Evolutionary conservation across 2,888 invertebrate species (phyloP).

Genomic region (Bruchidius siliquastri): DNA sequence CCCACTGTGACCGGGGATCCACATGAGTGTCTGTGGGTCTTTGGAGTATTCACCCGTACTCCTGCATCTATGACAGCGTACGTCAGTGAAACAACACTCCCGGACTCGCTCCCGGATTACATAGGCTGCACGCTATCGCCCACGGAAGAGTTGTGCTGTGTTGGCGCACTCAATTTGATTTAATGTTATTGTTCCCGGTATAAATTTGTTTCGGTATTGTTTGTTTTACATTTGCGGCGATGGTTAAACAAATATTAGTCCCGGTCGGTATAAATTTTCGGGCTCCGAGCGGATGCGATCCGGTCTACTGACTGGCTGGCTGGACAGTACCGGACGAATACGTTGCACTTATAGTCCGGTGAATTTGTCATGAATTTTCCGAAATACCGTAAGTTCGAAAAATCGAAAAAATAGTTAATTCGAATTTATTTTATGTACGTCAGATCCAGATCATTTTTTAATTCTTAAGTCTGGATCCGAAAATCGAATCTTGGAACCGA

Average conservation of each 20-base stretch:
- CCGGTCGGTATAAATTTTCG: conserved; percentile 1
- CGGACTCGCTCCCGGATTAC: background rate
- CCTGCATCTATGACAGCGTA: background rate
- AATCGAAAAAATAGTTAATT: too few species aligned
- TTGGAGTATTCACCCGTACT: too few species aligned
- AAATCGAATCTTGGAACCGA: too few species aligned
- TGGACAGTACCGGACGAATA: background rate
- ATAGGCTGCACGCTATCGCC: background rate
- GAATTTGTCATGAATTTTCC: background rate
- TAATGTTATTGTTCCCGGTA: conserved; percentile 20
- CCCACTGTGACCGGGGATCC: too few species aligned
- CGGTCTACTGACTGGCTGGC: background rate
- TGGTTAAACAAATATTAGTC: conserved; percentile 20
- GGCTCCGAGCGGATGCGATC: background rate
- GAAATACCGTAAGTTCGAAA: too few species aligned
- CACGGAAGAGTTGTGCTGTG: conserved; percentile 2
- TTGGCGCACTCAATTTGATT: conserved; percentile 23
- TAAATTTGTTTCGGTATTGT: conserved; percentile 22
- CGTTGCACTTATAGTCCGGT: background rate
- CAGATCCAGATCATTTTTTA: too few species aligned
- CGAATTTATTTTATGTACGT: too few species aligned
- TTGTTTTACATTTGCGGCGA: conserved; percentile 22
- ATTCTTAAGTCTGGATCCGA: too few species aligned
- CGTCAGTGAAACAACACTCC: background rate
- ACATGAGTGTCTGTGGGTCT: too few species aligned